Percentiles rank a stretch among this genome's conserved stretches.
phyloP scores from a whole-genome alignment of 2,797 vertebrate species.

The Esox lucius region DNA sequence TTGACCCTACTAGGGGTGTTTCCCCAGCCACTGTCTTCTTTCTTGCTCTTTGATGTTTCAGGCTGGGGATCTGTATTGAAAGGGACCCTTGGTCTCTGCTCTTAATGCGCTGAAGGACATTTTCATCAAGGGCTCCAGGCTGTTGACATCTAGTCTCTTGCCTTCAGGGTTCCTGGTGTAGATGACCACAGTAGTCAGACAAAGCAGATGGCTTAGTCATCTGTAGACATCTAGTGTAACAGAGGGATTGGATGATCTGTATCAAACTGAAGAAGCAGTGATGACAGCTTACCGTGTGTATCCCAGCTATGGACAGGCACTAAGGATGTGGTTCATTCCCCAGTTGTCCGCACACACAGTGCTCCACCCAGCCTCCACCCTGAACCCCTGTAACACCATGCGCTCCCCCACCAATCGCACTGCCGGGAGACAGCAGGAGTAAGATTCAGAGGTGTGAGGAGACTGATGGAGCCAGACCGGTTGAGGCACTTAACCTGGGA shows the following conservation, averaged over 20 bases:
- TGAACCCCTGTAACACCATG: constrained; percentile 82
- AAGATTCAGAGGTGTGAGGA: not conserved
- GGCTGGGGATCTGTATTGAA: too few species aligned
- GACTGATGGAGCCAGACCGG: not conserved
- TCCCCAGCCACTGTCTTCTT: too few species aligned
- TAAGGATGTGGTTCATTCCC: constrained; percentile 70
- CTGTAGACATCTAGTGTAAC: not conserved
- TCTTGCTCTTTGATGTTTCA: too few species aligned
- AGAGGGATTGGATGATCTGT: too few species aligned
- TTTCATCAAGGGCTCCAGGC: not conserved
- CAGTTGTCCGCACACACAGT: constrained; percentile 83
- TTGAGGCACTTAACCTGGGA: constrained; percentile 67
- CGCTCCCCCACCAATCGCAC: constrained; percentile 77
- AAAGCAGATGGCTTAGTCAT: not conserved
- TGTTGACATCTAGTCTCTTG: not conserved
- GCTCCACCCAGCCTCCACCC: constrained; percentile 70
- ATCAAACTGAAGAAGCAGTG: not conserved
- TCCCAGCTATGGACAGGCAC: constrained; percentile 83
- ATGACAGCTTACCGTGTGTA: constrained; percentile 56
- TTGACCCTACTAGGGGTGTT: too few species aligned
- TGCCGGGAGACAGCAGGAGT: constrained; percentile 39
- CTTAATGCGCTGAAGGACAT: not conserved
- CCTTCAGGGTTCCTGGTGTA: constrained; percentile 9
- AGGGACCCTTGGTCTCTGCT: not conserved
- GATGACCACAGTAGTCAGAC: not conserved